phyloP scores from a whole-genome alignment of 1,140 invertebrate species.

The Paraescarpia echinospica region DNA sequence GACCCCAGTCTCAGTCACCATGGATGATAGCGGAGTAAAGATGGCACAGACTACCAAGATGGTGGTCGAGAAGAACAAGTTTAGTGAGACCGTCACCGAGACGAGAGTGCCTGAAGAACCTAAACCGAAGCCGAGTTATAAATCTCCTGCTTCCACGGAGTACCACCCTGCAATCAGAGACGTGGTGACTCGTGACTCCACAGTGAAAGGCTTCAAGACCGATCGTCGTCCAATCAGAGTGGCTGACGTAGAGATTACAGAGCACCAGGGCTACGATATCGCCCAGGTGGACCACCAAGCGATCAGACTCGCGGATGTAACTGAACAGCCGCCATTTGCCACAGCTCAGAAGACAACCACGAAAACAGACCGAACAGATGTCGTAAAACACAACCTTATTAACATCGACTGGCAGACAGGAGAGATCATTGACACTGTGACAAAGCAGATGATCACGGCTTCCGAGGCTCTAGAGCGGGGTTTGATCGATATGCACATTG shows the following conservation, averaged over 20 bases:
- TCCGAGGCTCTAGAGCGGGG: conserved; percentile 22
- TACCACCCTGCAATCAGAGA: not conserved
- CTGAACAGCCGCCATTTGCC: not conserved
- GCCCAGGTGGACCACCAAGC: not conserved
- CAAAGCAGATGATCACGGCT: conserved; percentile 24
- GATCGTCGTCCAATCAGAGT: not conserved
- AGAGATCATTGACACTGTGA: conserved; percentile 22
- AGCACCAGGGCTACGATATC: not conserved
- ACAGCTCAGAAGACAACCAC: not conserved
- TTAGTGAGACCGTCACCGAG: not conserved
- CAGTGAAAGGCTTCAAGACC: not conserved
- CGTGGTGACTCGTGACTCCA: not conserved
- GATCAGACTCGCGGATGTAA: not conserved
- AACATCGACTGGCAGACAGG: conserved; percentile 29
- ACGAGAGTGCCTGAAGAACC: not conserved
- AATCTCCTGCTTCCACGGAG: conserved; percentile 33
- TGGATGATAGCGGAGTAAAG: not conserved
- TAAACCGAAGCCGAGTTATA: not conserved
- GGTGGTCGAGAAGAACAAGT: not conserved
- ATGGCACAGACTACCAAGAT: not conserved
- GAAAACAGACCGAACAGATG: not conserved
- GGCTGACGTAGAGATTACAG: not conserved
- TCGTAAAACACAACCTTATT: not conserved
- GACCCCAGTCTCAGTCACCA: not conserved
- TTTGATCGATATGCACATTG: conserved; percentile 22